Base-by-base conservation (phyloP, 2,888 invertebrate genomes). In the Smittia aterrima region DNA sequence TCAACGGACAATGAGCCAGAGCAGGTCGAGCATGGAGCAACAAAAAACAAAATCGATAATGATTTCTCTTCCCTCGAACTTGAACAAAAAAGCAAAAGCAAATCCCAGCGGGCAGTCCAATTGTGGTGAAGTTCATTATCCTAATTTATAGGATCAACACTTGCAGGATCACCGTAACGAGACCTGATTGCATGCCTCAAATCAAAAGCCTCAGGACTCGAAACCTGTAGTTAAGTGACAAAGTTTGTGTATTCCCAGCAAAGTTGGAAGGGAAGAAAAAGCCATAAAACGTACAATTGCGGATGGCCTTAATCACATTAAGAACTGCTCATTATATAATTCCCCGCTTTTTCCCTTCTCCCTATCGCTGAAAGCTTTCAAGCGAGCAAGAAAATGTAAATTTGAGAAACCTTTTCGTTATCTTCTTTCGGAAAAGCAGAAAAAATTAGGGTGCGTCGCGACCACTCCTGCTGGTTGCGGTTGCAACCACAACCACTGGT, bases 101-200 rank as follows among this genome's bases (percentile, higher is more conserved):
- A 38, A 38, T 38, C 38, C 4, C n/a, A 6, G 32, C 32, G 32
- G 32, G 32, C 32, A n/a, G 47, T 47, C 47, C 47, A 47, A 32
- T 38, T 32, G 32, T 47, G 47, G 11, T 47, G 16, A 16, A 47
- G 11, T 47, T 47, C 47, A 47, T 47, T 47, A 47, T 47, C 47
- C 47, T 47, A 47, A 47, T 47, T 47, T 47, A 47, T 47, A 16
- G 16, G 47, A n/a, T 47, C 47, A 47, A 47, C 47, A 47, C 47
- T 47, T 47, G 16, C 47, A 47, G 16, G 3, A 32, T 32, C 32
- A 32, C 32, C 32, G 11, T 47, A n/a, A 47, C 47, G 47, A 47
- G 47, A 9, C 32, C 32, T 32, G 32, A 32, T 32, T 32, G 32
- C 9, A 32, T 32, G 32, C 32, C 32, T 3, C n/a, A 9, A 32